These are phyloP conservation scores for Drosophila saltans DNA, from an alignment of 1,140 invertebrate species.

Conservation along the genomic window DNA sequence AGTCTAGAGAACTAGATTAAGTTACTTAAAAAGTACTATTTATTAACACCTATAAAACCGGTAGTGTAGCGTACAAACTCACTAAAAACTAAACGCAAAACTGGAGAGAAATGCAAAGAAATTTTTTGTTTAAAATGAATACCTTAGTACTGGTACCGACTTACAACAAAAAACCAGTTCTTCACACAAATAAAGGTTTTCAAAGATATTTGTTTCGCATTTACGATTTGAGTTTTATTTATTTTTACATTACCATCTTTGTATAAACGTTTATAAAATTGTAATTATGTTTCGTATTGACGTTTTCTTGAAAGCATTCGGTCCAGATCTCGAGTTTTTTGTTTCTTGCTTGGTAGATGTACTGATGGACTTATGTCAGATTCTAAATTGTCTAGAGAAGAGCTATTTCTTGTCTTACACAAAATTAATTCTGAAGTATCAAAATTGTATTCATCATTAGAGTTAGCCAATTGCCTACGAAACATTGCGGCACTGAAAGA, in stretches of 20 bases:
- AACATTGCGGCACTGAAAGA: conserved; percentile 92
- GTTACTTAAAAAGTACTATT: conserved; percentile 55
- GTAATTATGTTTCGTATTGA: conserved; percentile 45
- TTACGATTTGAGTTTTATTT: not conserved
- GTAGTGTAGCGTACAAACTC: conserved; percentile 69
- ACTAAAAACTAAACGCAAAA: conserved; percentile 17
- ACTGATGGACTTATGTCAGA: conserved; percentile 22
- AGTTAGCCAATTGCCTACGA: conserved; percentile 86
- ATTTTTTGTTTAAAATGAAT: not conserved
- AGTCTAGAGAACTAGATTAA: conserved; percentile 62
- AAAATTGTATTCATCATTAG: conserved; percentile 59
- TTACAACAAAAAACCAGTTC: not conserved
- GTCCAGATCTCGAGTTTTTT: conserved; percentile 59
- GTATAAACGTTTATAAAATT: not conserved
- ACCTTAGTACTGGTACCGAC: not conserved
- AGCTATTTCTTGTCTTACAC: conserved; percentile 19
- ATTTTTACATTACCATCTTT: not conserved
- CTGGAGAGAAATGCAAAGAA: conserved; percentile 18
- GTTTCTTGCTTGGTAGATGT: conserved; percentile 43
- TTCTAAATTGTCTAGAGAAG: conserved; percentile 27
- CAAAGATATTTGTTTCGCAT: too few relatives aligned
- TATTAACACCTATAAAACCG: conserved; percentile 26
- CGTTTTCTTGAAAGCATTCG: conserved; percentile 54
- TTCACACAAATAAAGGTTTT: not conserved
- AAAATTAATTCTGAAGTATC: conserved; percentile 35